These are phyloP conservation scores for Diploptera punctata DNA, from an alignment of 2,888 invertebrate genomes.

Conservation along the genomic window DNA sequence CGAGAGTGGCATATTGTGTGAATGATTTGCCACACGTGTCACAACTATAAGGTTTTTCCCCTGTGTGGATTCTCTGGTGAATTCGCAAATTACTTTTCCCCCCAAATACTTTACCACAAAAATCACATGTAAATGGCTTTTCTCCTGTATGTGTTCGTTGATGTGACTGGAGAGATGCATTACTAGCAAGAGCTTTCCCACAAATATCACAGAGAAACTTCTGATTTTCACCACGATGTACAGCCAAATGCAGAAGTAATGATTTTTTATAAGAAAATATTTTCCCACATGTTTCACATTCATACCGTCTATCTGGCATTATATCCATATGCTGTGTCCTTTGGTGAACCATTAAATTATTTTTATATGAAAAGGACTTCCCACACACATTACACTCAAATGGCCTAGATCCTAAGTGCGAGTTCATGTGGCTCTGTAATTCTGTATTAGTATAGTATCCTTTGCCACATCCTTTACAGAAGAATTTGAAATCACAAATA, in stretches of 20 bases:
- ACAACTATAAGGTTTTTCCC: slow-evolving; percentile 59
- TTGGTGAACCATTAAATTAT: slow-evolving; percentile 52
- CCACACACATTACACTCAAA: slow-evolving; percentile 51
- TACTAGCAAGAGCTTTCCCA: slow-evolving; percentile 35
- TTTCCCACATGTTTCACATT: slow-evolving; percentile 31
- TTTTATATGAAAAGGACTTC: slow-evolving; percentile 53
- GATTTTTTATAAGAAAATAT: slow-evolving; percentile 37
- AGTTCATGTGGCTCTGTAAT: slow-evolving; percentile 49
- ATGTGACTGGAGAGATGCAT: slow-evolving; percentile 30
- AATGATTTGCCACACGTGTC: slow-evolving; percentile 59
- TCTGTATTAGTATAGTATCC: slow-evolving; percentile 49
- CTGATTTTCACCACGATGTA: slow-evolving; percentile 33
- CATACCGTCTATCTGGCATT: neutral
- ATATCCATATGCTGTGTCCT: slow-evolving; percentile 49
- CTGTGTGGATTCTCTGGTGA: slow-evolving; percentile 49
- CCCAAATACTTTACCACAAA: slow-evolving; percentile 24
- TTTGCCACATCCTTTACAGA: slow-evolving; percentile 48
- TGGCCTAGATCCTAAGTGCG: slow-evolving; percentile 47
- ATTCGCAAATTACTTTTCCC: slow-evolving; percentile 18
- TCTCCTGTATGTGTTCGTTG: slow-evolving; percentile 26
- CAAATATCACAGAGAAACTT: slow-evolving; percentile 36
- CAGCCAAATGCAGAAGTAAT: slow-evolving; percentile 30
- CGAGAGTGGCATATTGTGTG: slow-evolving; percentile 60
- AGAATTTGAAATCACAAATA: slow-evolving; percentile 48
- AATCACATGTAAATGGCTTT: slow-evolving; percentile 19